Conservation (phyloP, 2,888 invertebrate species). For the Carpatolechia fugitivella region DNA sequence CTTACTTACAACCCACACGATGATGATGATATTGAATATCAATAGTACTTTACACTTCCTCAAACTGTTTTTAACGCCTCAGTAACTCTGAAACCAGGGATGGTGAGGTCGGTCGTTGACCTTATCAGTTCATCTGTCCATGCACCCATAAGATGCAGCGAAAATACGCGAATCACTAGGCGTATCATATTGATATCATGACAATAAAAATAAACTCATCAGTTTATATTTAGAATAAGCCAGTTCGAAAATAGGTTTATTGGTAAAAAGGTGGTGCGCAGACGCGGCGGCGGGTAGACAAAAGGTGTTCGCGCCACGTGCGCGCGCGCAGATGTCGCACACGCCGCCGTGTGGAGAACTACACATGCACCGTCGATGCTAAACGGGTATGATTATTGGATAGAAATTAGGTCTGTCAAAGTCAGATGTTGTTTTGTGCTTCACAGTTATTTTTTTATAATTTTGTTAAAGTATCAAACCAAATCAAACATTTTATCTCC, state of each 20-base stretch:
- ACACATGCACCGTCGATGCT: slow-evolving; percentile 4
- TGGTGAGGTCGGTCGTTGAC: too few relatives aligned
- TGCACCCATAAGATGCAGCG: too few relatives aligned
- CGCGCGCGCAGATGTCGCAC: slow-evolving; percentile 56
- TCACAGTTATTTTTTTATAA: background rate
- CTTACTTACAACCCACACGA: too few relatives aligned
- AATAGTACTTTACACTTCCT: too few relatives aligned
- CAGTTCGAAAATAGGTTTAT: slow-evolving; percentile 60
- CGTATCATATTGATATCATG: too few relatives aligned
- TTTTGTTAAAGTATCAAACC: too few relatives aligned
- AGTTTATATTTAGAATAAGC: slow-evolving; percentile 52
- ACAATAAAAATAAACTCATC: background rate
- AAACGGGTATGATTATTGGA: slow-evolving; percentile 10
- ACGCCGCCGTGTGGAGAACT: slow-evolving; percentile 7
- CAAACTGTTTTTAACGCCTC: too few relatives aligned
- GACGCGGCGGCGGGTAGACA: slow-evolving; percentile 56
- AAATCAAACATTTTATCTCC: too few relatives aligned
- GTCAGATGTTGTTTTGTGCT: background rate
- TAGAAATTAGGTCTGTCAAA: background rate
- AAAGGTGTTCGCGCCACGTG: slow-evolving; percentile 73
- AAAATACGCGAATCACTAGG: too few relatives aligned
- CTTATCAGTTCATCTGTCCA: too few relatives aligned
- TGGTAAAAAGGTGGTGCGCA: slow-evolving; percentile 47
- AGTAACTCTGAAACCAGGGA: too few relatives aligned
- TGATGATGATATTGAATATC: too few relatives aligned